Percentiles rank a stretch among this genome's conserved stretches.
Conservation (phyloP, 35 echinoderm and acorn worm genomes). For the Heliocidaris tuberculata region DNA sequence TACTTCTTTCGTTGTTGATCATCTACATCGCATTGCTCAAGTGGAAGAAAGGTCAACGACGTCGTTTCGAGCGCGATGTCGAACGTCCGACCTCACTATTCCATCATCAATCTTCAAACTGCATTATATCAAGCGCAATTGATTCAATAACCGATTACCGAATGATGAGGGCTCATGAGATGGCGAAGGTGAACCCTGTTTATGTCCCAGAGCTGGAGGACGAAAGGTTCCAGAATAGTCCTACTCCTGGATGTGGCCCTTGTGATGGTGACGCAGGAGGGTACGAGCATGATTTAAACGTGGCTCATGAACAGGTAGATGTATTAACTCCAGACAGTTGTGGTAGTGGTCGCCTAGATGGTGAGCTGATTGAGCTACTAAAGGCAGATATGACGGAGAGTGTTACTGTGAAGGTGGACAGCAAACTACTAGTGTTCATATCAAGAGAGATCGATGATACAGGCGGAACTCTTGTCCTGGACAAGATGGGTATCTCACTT, state of each 20-base stretch:
- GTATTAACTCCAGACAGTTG: not conserved
- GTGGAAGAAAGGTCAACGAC: not conserved
- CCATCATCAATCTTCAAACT: not conserved
- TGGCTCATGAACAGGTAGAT: not conserved
- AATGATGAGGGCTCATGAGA: not conserved
- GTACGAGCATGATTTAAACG: not conserved
- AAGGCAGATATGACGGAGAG: conserved; percentile 64
- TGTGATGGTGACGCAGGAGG: not conserved
- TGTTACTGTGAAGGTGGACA: conserved; percentile 49
- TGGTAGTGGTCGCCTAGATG: not conserved
- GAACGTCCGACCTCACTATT: not conserved
- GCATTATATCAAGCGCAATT: not conserved
- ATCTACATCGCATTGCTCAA: not conserved
- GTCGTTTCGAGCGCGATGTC: not conserved
- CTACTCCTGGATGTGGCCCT: not conserved
- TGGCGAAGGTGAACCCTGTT: not conserved
- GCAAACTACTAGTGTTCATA: conserved; percentile 83
- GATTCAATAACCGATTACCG: not conserved
- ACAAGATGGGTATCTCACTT: conserved; percentile 93
- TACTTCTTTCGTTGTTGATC: not conserved
- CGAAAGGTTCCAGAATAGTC: not conserved
- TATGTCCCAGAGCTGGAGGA: conserved; percentile 7
- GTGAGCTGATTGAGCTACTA: not conserved
- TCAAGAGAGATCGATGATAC: conserved; percentile 63
- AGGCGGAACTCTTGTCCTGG: conserved; percentile 74